Evolutionary conservation across 2,113 vertebrate genomes (phyloP), one percentile per base, ranked within the genome.

Genomic region (Seriola aureovittata): DNA sequence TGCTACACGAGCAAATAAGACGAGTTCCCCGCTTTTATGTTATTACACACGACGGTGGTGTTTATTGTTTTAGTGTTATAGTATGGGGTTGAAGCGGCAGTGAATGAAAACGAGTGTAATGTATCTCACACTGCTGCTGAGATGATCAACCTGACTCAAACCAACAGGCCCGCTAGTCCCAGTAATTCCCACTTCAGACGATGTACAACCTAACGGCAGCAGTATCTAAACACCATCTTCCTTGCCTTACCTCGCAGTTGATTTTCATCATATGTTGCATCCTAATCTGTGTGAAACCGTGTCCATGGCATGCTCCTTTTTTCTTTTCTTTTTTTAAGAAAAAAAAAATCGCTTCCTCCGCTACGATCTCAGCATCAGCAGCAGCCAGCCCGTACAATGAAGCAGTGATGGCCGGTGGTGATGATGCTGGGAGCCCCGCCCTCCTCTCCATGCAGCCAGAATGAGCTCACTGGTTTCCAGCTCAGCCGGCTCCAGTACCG

Each of bases 401-500:
- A 86, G 86, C 80, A 80, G 85, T 57, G 89, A 92, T 91, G 93
- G 92, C 90, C 85, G 89, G 88, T 84, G 85, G 85, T 92, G 93
- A 93, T 90, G 94, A 88, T 93, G 91, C 76, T 82, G 83, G 87
- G 86, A 91, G 91, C 95, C 92, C 93, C 94, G 93, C 94, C 95
- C 91, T 94, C 92, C 80, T 85, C 85, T 25, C 60, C 69, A 13
- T 64, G 84, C 83, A 88, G 88, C 80, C 78, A 83, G 16, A 71
- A 91, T 94, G 93, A 94, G 92, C 90, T 94, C 93, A 94, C 88
- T 86, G 78, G 74, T 81, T 74, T 70, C 68, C 80, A 74, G 64
- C 55, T 19, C 71, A 4, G 55, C 44, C 78, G 55, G 78, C 25
- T 75, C 82, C 75, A 29, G 38, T 14, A n/a, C 75, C 48, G 75